Evolutionary conservation across 2,888 invertebrate species (phyloP), one percentile per base, ranked within the genome.

Genomic region (Heliconius erato): DNA sequence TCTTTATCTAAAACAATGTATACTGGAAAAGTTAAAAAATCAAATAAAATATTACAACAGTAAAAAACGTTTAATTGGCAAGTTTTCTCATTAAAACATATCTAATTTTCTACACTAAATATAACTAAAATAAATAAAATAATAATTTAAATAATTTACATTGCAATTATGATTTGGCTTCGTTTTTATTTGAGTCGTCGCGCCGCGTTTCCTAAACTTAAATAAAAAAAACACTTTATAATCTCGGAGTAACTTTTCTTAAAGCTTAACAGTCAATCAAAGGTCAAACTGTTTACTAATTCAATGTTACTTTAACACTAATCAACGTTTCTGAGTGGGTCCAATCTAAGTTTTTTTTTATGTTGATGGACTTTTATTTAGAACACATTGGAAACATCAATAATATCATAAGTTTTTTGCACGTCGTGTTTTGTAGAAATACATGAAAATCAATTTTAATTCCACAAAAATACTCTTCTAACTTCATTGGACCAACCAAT

Each of bases 101-200:
- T 63, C 44, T 68, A 74, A 74, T 65, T 79, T 1, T 49, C 65
- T 72, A 49, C 78, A 84, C 82, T 84, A 83, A 82, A 35, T 81
- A 79, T 80, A 72, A 83, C 84, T 84, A 85, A 84, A 86, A 88
- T 87, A 87, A 88, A 87, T 88, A 90, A 87, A 87, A 81, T 81
- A 59, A 83, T 84, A 84, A 83, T 35, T 80, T 83, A 82, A 86
- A 89, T 89, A 90, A 85, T 88, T 87, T 88, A 93, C 89, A 93
- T 92, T 93, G 91, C 91, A 91, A 89, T 89, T 69, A 80, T 3
- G 88, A 91, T 95, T 94, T 94, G 94, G 94, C 91, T 91, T 93
- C 89, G 89, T 90, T 91, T 80, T 87, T 87, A 86, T 86, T 84
- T 78, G 79, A 80, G 79, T 84, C 85, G 82, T 84, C 74, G 54